Evolutionary conservation across 1,140 invertebrate species (phyloP).

Genomic region (Meloidogyne exigua): DNA sequence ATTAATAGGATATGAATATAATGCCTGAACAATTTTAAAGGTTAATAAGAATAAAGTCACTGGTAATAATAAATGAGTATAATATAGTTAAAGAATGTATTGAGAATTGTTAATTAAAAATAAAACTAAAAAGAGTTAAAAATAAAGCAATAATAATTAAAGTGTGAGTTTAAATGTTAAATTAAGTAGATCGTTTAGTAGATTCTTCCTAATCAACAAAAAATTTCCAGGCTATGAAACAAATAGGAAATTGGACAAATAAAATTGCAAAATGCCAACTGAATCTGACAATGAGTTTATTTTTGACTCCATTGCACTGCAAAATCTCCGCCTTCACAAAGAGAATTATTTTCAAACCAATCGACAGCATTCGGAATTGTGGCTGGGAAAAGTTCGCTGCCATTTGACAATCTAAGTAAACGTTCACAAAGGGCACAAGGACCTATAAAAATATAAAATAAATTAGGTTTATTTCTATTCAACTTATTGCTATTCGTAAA

Average conservation of each 20-base stretch:
- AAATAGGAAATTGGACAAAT: neutral
- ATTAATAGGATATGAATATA: no score
- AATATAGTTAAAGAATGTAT: no score
- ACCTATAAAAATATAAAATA: neutral
- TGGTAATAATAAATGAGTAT: neutral
- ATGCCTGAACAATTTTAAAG: no score
- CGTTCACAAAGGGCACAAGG: slow-evolving; percentile 24
- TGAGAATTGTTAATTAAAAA: no score
- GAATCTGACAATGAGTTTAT: neutral
- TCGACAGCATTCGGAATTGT: slow-evolving; percentile 13
- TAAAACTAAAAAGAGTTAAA: no score
- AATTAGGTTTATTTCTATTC: no score
- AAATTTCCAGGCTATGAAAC: no score
- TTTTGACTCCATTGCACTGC: slow-evolving; percentile 22
- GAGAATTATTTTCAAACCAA: slow-evolving; percentile 29
- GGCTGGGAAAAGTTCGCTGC: neutral
- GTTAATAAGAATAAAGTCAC: neutral
- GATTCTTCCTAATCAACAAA: no score
- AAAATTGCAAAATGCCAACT: neutral
- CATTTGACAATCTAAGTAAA: neutral
- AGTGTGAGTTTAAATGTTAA: no score
- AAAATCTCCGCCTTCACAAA: slow-evolving; percentile 35
- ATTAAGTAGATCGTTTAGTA: no score
- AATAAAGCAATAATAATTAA: no score
- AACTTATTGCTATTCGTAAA: no score